Evolutionary conservation across 2,113 vertebrate genomes (phyloP), one percentile per base, ranked within the genome.

Genomic region (Eleginops maclovinus): DNA sequence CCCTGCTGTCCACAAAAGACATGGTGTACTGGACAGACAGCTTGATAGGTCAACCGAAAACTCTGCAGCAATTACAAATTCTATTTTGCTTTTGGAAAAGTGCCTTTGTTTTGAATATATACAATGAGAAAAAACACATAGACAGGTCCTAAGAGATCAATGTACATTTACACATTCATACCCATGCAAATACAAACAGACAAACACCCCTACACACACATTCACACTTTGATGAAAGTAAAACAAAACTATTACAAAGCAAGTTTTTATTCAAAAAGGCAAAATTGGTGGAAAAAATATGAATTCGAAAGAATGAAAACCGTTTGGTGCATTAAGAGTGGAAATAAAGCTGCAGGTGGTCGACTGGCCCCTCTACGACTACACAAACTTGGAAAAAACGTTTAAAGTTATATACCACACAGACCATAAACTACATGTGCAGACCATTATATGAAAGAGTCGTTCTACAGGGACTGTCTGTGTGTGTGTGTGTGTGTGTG

Each of bases 381-480:
- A 44, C 54, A 77, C 1, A 72, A 50, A 62, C 4, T 46, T 40
- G 49, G 19, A 65, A 69, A 26, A 71, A 70, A n/a, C n/a, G n/a
- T n/a, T n/a, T n/a, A n/a, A n/a, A 72, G 3, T 44, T 21, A 40
- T 9, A 61, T 5, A 61, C 68, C 40, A 24, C 26, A 0, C 3
- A 56, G 26, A 24, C 0, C 2, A 8, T 8, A 59, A 72, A 13
- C n/a, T 46, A 56, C 7, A 22, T 36, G n/a, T 70, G 56, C 31
- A 36, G n/a, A 78, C 14, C 3, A 61, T 68, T 70, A 72, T 59
- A 51, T 51, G 11, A 21, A 58, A 82, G 24, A 70, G 21, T 78
- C 41, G 69, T 72, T 83, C 12, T 41, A 46, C 17, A 24, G 36
- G 40, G 55, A 63, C 24, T 58, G 58, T 62, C 60, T 43, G 41